A percentile compares a stretch with the other conserved stretches of the same genome.
Conservation (phyloP, 1,140 invertebrate species). For the Wiebesia pumilae region DNA sequence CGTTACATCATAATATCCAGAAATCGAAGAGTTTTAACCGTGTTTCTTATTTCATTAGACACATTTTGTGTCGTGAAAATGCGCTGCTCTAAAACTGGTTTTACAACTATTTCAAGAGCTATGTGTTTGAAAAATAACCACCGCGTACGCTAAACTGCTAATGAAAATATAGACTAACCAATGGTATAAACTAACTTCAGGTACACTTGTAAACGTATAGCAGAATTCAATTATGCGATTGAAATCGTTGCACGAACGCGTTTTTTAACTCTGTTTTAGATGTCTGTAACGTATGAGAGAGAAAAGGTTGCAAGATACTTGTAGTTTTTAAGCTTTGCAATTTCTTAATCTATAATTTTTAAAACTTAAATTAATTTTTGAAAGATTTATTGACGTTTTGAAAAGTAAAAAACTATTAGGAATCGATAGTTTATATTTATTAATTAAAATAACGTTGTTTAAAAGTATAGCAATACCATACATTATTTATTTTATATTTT, state of each 20-base stretch:
- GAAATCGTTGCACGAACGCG: neutral
- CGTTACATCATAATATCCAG: neutral
- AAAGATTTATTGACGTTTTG: too few species aligned
- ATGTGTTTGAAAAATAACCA: neutral
- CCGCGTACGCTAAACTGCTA: neutral
- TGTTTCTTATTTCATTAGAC: neutral
- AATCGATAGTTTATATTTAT: too few species aligned
- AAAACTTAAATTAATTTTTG: neutral
- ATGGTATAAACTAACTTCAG: neutral
- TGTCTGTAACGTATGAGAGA: neutral
- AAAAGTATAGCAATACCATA: too few species aligned
- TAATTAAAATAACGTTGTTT: too few species aligned
- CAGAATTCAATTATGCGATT: constrained; percentile 26
- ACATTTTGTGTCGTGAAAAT: neutral
- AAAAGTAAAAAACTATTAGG: too few species aligned
- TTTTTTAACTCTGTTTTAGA: neutral
- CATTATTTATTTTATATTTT: too few species aligned
- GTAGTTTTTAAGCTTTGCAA: neutral
- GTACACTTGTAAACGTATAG: neutral
- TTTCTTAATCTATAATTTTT: neutral
- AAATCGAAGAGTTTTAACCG: neutral
- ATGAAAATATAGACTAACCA: constrained; percentile 25
- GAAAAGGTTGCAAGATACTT: neutral
- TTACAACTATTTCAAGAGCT: neutral
- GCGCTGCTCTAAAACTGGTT: constrained; percentile 16